phyloP scores from a whole-genome alignment of 2,888 invertebrate species.

The Mythimna albipuncta region DNA sequence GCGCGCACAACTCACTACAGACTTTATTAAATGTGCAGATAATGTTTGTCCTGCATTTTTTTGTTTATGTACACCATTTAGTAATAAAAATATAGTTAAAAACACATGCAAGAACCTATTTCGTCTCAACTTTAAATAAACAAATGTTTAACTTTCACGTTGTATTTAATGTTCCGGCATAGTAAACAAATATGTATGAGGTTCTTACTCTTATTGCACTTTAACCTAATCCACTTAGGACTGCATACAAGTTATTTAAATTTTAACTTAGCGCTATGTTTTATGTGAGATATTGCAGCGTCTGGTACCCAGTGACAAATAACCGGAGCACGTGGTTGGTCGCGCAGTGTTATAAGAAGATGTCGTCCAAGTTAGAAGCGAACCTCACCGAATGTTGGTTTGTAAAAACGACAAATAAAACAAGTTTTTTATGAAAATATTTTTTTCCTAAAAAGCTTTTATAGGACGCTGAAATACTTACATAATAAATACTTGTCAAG shows the following conservation, averaged over 20 bases:
- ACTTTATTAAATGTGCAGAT: no score
- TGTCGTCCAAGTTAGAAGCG: constrained; percentile 18
- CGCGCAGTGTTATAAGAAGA: constrained; percentile 32
- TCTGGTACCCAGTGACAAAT: constrained; percentile 58
- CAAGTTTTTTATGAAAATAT: no score
- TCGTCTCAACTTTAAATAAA: neutral
- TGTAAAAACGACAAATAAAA: no score
- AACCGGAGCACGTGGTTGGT: constrained; percentile 56
- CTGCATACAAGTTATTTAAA: constrained; percentile 61
- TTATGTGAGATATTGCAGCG: constrained; percentile 55
- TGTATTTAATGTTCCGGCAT: constrained; percentile 8
- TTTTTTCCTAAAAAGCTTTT: no score
- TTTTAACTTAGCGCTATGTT: constrained; percentile 51
- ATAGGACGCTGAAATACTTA: no score
- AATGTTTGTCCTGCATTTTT: no score
- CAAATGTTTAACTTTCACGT: neutral
- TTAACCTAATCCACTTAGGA: constrained; percentile 55
- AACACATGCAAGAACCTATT: neutral
- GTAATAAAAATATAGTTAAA: no score
- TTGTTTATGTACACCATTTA: no score
- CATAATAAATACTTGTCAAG: no score
- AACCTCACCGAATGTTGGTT: neutral
- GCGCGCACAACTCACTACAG: no score
- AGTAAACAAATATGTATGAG: constrained; percentile 11
- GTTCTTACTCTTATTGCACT: constrained; percentile 52